Evolutionary conservation across 2,888 invertebrate genomes (phyloP).

Genomic region (Dolomedes plantarius): DNA sequence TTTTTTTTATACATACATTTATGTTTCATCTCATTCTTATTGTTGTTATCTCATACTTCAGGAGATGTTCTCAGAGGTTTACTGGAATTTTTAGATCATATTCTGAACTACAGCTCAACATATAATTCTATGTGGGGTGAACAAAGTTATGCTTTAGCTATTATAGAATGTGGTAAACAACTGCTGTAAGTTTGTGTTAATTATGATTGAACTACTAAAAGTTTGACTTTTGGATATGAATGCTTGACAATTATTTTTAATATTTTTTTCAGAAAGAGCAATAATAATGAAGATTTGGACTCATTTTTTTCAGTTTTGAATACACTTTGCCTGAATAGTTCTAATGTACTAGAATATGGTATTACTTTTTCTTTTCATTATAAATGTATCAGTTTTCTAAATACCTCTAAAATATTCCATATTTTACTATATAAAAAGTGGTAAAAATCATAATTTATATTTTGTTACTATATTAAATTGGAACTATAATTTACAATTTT

Average conservation of each 20-base stretch:
- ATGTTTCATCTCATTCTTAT: no score
- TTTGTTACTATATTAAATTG: no score
- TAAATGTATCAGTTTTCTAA: background rate
- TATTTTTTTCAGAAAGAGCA: background rate
- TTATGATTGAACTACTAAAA: no score
- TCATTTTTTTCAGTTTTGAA: slow-evolving; percentile 38
- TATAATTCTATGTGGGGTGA: slow-evolving; percentile 25
- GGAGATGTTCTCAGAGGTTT: slow-evolving; percentile 23
- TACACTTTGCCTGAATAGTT: slow-evolving; percentile 21
- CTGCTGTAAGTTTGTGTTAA: slow-evolving; percentile 35
- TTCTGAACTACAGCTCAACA: slow-evolving; percentile 23
- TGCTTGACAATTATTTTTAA: no score
- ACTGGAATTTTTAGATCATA: slow-evolving; percentile 24
- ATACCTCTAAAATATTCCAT: no score
- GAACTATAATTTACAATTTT: no score
- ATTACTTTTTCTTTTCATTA: background rate
- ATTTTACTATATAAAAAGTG: no score
- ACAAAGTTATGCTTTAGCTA: slow-evolving; percentile 1
- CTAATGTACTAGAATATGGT: slow-evolving; percentile 19
- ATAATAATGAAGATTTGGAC: slow-evolving; percentile 4
- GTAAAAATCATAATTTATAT: no score
- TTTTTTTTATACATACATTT: no score
- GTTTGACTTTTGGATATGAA: no score
- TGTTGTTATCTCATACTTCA: slow-evolving; percentile 13
- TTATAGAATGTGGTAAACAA: slow-evolving; percentile 48